Evolutionary conservation across 2,797 vertebrate genomes (phyloP).

Genomic region (Sebastolobus altivelis): DNA sequence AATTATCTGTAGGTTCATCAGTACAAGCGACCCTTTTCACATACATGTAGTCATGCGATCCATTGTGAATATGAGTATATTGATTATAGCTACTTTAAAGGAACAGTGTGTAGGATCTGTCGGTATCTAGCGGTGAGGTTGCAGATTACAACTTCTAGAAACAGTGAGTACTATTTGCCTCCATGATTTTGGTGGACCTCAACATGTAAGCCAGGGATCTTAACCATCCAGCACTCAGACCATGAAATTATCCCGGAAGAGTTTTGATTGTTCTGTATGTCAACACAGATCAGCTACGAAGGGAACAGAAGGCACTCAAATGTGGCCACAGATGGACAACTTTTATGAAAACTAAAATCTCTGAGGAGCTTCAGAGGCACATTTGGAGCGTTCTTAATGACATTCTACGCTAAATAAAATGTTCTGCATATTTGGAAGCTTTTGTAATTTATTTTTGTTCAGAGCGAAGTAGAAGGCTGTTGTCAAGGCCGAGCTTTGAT

Average conservation of each 20-base stretch:
- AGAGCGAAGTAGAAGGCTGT: conserved; percentile 27
- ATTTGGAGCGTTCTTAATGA: conserved; percentile 51
- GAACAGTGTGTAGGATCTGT: no score
- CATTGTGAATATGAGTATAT: background rate
- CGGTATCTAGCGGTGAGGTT: no score
- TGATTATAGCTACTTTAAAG: background rate
- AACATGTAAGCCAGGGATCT: background rate
- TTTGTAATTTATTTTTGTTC: conserved; percentile 52
- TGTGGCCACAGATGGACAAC: conserved; percentile 53
- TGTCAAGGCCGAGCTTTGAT: conserved; percentile 57
- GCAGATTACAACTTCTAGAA: background rate
- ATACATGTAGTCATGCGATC: background rate
- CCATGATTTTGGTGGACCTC: background rate
- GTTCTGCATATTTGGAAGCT: conserved; percentile 46
- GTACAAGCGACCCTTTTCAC: background rate
- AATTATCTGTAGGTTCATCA: background rate
- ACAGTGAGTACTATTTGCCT: background rate
- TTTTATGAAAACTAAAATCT: conserved; percentile 45
- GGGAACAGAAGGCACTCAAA: conserved; percentile 41
- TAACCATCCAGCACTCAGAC: background rate
- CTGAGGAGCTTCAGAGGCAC: conserved; percentile 36
- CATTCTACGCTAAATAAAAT: conserved; percentile 60
- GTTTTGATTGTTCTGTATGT: conserved; percentile 8
- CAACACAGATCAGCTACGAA: conserved; percentile 14
- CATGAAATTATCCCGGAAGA: conserved; percentile 2